phyloP scores from a whole-genome alignment of 2,888 invertebrate species.

The Aphidoletes aphidimyza region DNA sequence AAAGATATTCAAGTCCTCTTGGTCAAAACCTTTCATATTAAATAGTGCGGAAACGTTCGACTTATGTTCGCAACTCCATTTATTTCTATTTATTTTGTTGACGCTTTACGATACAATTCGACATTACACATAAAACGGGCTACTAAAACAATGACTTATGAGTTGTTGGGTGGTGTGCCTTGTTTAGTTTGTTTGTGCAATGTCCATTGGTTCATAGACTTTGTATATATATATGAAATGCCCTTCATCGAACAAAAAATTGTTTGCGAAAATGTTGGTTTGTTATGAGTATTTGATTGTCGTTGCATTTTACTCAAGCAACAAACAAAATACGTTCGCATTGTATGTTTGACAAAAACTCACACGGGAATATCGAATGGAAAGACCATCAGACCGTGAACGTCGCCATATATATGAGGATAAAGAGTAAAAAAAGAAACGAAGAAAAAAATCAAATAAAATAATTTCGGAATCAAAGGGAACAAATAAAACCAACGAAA shows the following conservation, averaged over 20 bases:
- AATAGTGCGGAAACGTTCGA: too few species aligned
- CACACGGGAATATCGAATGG: neutral
- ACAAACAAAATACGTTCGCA: neutral
- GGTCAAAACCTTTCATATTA: too few species aligned
- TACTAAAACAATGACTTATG: too few species aligned
- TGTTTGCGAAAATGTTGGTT: neutral
- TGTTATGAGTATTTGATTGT: neutral
- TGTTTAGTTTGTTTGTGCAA: neutral
- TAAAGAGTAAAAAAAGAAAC: neutral
- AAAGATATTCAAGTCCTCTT: too few species aligned
- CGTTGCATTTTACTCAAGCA: neutral
- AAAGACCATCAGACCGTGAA: slow-evolving; percentile 10
- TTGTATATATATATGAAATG: too few species aligned
- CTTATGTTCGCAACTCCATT: too few species aligned
- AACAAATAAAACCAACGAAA: neutral
- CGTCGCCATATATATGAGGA: neutral
- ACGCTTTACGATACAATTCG: too few species aligned
- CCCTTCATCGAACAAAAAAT: neutral
- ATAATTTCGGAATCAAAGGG: slow-evolving; percentile 14
- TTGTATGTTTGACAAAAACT: neutral
- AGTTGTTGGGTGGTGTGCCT: neutral
- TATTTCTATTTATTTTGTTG: too few species aligned
- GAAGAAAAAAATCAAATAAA: neutral
- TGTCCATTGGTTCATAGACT: neutral
- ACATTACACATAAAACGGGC: too few species aligned